A percentile compares a stretch with the other conserved stretches of the same genome.
Conservation (phyloP, 2,113 vertebrate species). For the Oryzias celebensis region DNA sequence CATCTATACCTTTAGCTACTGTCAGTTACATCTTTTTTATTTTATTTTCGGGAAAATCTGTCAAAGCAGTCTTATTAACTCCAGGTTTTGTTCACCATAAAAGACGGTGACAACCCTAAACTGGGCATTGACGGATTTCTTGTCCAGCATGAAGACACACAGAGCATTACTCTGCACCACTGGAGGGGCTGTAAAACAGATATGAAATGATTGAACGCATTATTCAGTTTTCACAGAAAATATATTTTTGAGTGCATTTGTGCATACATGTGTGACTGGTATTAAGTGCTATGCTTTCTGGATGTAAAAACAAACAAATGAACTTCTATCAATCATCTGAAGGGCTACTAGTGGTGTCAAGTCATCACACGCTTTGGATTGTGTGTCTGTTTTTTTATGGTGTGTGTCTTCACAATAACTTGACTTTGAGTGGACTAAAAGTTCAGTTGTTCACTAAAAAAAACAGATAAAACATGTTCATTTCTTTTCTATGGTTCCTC, state of each 20-base stretch:
- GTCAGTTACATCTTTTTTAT: too few relatives aligned
- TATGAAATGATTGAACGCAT: slow-evolving; percentile 25
- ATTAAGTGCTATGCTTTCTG: slow-evolving; percentile 2
- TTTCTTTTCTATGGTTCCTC: slow-evolving; percentile 6
- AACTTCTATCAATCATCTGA: slow-evolving; percentile 10
- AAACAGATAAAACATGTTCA: slow-evolving; percentile 29
- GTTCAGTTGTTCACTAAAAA: slow-evolving; percentile 4
- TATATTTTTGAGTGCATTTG: background rate
- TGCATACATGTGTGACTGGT: background rate
- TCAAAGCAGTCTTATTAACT: slow-evolving; percentile 10
- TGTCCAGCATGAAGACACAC: slow-evolving; percentile 25
- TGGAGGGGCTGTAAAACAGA: slow-evolving; percentile 16
- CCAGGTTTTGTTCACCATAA: slow-evolving; percentile 21
- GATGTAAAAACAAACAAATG: background rate
- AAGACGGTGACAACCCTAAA: slow-evolving; percentile 31
- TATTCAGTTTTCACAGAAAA: slow-evolving; percentile 12
- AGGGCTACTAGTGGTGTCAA: background rate
- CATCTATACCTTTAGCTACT: too few relatives aligned
- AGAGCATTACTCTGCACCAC: slow-evolving; percentile 15
- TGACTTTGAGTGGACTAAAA: slow-evolving; percentile 12
- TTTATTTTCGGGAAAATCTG: background rate
- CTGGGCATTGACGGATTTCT: slow-evolving; percentile 36
- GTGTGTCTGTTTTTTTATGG: background rate
- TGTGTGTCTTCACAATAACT: slow-evolving; percentile 16
- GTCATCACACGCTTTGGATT: slow-evolving; percentile 6